phyloP scores from a whole-genome alignment of 2,113 vertebrate species.

The Seriola rivoliana region DNA sequence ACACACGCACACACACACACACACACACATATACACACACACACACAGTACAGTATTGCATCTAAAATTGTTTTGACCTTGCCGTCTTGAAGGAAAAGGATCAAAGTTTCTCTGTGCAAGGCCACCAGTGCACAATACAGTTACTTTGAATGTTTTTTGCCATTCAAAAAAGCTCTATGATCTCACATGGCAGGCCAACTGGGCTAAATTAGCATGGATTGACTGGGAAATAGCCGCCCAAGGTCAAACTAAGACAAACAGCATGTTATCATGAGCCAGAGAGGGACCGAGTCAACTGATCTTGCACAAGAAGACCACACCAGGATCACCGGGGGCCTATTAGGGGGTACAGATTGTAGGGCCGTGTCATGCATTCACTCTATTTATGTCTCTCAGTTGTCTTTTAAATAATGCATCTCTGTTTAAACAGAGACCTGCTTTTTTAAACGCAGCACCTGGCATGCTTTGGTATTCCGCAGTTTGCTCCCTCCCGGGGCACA shows the following conservation, averaged over 20 bases:
- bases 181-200: conserved; percentile 48
- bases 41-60: conserved; percentile 1
- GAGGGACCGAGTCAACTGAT: conserved; percentile 54
- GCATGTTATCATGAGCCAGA: conserved; percentile 62
- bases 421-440: conserved; percentile 65
- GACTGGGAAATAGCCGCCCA: conserved; percentile 66
- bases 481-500: conserved; percentile 62
- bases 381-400: conserved; percentile 78
- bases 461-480: conserved; percentile 70
- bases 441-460: conserved; percentile 69
- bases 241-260: conserved; percentile 78
- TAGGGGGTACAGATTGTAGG: conserved; percentile 69
- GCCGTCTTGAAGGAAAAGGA: conserved; percentile 22
- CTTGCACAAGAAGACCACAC: conserved; percentile 61
- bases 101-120: conserved; percentile 32
- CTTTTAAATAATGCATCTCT: conserved; percentile 82
- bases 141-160: not conserved
- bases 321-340: conserved; percentile 74
- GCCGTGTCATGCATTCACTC: conserved; percentile 75
- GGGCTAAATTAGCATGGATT: conserved; percentile 62
- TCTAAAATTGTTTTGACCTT: conserved; percentile 53
- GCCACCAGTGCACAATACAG: conserved; percentile 19
- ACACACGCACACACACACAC: not conserved
- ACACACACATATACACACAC: not conserved
- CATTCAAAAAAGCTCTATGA: conserved; percentile 37